Evolutionary conservation across 2,888 invertebrate species (phyloP).

Genomic region (Litoditis marina): DNA sequence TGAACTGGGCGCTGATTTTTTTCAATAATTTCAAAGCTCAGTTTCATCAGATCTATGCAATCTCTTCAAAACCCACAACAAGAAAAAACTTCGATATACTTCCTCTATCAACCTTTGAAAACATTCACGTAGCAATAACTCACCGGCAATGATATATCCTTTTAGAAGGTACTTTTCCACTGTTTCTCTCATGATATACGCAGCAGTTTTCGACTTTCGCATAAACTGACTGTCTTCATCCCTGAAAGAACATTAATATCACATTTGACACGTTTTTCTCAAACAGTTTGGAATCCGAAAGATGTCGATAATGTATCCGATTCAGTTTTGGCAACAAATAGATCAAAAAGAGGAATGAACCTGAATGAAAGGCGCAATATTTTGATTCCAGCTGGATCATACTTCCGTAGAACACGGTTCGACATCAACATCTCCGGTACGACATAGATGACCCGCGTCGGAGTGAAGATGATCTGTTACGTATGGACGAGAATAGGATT

Average conservation of each 20-base stretch:
- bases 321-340: no score
- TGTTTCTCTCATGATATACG: conserved; percentile 32
- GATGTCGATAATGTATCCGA: no score
- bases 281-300: no score
- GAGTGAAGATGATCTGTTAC: conserved; percentile 50
- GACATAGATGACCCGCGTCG: conserved; percentile 50
- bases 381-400: conserved; percentile 34
- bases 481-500: no score
- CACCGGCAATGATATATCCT: conserved; percentile 46
- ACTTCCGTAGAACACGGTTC: conserved; percentile 57
- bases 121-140: no score
- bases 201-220: conserved; percentile 32
- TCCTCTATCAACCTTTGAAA: no score
- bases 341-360: neutral
- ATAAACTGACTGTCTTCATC: conserved; percentile 39
- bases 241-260: conserved; percentile 15
- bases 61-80: no score
- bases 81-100: no score
- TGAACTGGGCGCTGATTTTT: no score
- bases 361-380: conserved; percentile 25
- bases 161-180: conserved; percentile 35
- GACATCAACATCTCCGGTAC: conserved; percentile 59
- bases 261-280: no score
- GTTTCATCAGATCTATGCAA: no score
- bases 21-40: no score